Base-by-base conservation (phyloP, 2,113 vertebrate species). In the Taxidea taxus region DNA sequence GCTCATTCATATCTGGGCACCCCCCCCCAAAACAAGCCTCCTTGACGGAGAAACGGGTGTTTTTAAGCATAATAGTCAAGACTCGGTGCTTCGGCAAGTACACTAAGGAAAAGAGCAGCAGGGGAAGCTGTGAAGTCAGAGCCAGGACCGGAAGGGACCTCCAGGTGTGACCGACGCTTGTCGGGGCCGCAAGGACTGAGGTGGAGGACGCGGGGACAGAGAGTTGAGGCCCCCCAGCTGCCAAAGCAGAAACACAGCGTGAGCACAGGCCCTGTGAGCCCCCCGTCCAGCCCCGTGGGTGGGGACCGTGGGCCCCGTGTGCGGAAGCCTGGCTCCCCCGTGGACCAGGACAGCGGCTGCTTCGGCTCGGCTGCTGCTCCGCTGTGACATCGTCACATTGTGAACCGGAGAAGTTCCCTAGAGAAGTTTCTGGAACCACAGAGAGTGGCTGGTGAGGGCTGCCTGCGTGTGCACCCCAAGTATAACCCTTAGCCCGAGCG, bases 241-340 rank as follows among this genome's bases (percentile, higher is more conserved):
- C 39, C 6, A 39, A 74, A 27, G 12, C 49, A 42, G 34, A 27
- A 44, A 44, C 27, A 27, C 0, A 4, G 1, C 37, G 6, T 4
- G 21, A 58, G 31, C 20, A 34, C 8, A 9, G 39, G 29, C 21
- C 15, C 5, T 27, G 14, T n/a, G 21, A 58, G n/a, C 58, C 21
- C 23, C 56, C 56, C 8, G 3, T 18, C 51, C 51, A 1, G 51
- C 23, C 58, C 3, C 11, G 11, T 66, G 62, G 62, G 14, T 20
- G 1, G 7, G 27, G 60, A 13, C 3, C 0, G 16, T 54, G 12
- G 23, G 34, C 25, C 20, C 47, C 25, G 2, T 1, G 0, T 39
- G 21, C 0, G 0, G 34, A 56, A 81, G 49, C 37, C 9, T 49
- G 1, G 3, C 58, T 72, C 18, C 34, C 58, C 58, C 2, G 1